These are phyloP conservation scores for Zaprionus ornatus DNA, from an alignment of 1,140 invertebrate species.

Conservation along the genomic window DNA sequence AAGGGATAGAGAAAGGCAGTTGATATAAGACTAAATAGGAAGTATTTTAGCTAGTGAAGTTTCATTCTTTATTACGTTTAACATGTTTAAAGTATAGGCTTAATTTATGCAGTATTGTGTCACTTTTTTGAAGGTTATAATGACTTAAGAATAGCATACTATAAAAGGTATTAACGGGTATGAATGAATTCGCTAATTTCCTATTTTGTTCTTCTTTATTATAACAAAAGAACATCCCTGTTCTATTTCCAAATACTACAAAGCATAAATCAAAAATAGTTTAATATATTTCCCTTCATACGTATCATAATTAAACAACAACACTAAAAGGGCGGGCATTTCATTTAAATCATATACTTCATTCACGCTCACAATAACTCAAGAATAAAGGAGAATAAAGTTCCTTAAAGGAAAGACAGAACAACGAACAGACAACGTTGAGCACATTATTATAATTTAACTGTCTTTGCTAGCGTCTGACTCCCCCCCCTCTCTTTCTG, in stretches of 20 bases:
- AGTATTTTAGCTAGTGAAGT: neutral
- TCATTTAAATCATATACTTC: neutral
- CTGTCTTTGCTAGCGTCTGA: neutral
- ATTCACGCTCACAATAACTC: neutral
- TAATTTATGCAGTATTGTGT: neutral
- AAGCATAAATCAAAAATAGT: neutral
- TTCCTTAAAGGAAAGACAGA: neutral
- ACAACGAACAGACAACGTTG: neutral
- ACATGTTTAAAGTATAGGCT: neutral
- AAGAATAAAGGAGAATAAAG: neutral
- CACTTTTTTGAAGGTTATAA: neutral
- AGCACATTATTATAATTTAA: neutral
- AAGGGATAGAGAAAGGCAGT: neutral
- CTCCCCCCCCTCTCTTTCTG: neutral
- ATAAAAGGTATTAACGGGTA: neutral
- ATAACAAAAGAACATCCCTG: too few species aligned
- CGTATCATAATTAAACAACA: neutral
- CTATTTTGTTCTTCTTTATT: too few species aligned
- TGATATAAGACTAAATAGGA: neutral
- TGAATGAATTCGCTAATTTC: too few species aligned
- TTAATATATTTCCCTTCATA: neutral
- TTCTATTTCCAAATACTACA: neutral
- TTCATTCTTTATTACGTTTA: neutral
- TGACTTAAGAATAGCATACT: neutral
- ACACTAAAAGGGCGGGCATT: neutral